Conservation (phyloP, 1,140 invertebrate genomes). For the Diachasma alloeum region DNA sequence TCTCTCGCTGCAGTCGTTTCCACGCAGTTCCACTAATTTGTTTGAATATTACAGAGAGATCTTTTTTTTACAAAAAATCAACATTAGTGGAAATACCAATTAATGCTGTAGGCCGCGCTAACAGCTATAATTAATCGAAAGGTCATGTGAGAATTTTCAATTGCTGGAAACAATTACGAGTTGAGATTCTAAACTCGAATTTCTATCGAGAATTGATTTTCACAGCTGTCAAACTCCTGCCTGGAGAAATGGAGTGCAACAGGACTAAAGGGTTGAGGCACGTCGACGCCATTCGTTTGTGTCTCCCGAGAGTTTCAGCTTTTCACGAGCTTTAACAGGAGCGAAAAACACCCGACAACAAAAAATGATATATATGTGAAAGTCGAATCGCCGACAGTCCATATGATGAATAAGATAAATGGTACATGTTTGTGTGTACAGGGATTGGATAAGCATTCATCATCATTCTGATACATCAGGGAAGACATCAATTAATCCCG, state of each 20-base stretch:
- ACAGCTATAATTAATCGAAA: neutral
- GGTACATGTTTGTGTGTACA: neutral
- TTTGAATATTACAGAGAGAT: neutral
- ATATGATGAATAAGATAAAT: neutral
- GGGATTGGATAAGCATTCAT: neutral
- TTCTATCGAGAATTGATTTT: conserved; percentile 22
- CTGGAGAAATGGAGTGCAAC: conserved; percentile 3
- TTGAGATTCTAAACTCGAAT: neutral
- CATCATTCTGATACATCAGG: neutral
- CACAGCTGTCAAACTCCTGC: conserved; percentile 20
- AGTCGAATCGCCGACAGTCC: neutral
- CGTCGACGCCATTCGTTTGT: conserved; percentile 33
- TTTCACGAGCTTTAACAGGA: neutral
- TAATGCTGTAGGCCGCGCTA: neutral
- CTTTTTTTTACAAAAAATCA: neutral
- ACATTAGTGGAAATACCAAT: neutral
- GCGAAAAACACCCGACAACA: neutral
- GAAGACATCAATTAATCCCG: neutral
- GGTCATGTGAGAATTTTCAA: neutral
- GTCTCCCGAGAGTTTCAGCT: conserved; percentile 16
- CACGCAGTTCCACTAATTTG: neutral
- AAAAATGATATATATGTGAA: neutral
- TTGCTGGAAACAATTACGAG: neutral
- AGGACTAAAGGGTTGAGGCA: conserved; percentile 17
- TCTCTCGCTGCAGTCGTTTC: neutral